Evolutionary conservation across 2,113 vertebrate species (phyloP), one percentile per base, ranked within the genome.

Genomic region (Pseudorasbora parva): DNA sequence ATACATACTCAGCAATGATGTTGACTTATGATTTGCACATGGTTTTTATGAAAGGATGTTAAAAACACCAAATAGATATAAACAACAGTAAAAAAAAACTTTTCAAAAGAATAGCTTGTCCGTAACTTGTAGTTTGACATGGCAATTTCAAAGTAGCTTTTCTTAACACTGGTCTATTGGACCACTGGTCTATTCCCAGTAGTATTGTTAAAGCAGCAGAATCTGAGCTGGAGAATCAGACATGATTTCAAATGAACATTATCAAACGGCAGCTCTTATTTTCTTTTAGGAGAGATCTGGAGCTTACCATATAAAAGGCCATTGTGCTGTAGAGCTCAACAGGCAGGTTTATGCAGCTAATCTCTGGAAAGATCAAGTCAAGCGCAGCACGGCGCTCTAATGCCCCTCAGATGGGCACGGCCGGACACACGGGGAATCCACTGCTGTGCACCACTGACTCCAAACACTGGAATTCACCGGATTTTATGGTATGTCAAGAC

Each of bases 161-260:
- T 27, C 56, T 9, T 1, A 4, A 57, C 19, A 57, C 54, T 8
- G 21, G 21, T 57, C 54, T 37, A 37, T 7, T 37, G 37, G 37
- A 37, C 37, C 37, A 37, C 33, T 37, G 37, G 37, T 7, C 37
- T 37, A 37, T 37, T 37, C 37, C 37, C 37, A n/a, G 2, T 21
- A 10, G 54, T 2, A 60, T 60, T 60, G 57, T 25, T 27, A 23
- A 60, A 30, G 25, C 23, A 62, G 25, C 60, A 62, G 59, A 62
- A 59, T 59, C 56, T 59, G 56, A 59, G 8, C 56, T 0, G 21
- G 56, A 59, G 56, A 59, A 62, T 30, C 25, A 62, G 59, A 2
- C 23, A 62, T 30, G 59, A 62, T 62, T 62, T 62, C 59, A 27
- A 27, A 62, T 62, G 59, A 62, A 62, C 59, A 64, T 17, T 64